Evolutionary conservation across 2,797 vertebrate genomes (phyloP).

Genomic region (Thalassophryne amazonica): DNA sequence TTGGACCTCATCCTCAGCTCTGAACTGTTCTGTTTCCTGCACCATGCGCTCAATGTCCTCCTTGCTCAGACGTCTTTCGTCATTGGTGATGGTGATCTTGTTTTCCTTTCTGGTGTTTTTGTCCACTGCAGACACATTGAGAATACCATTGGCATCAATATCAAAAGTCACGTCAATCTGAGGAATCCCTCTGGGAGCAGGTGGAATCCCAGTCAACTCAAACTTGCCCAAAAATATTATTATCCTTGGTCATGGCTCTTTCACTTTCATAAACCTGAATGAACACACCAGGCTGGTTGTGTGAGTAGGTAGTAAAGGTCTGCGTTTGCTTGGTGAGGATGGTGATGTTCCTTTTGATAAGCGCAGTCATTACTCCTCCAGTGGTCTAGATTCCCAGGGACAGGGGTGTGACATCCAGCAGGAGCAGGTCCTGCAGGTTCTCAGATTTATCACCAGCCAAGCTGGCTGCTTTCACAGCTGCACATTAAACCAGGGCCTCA

Average conservation of each 20-base stretch:
- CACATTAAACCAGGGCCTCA: slow-evolving; percentile 83
- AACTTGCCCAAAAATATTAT: slow-evolving; percentile 34
- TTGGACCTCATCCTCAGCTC: slow-evolving; percentile 34
- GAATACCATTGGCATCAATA: not conserved
- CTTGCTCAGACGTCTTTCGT: slow-evolving; percentile 50
- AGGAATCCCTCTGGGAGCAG: slow-evolving; percentile 17
- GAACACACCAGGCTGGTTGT: slow-evolving; percentile 83
- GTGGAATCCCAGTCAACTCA: slow-evolving; percentile 20
- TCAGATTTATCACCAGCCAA: slow-evolving; percentile 84
- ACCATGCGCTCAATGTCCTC: slow-evolving; percentile 52
- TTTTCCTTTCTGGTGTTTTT: slow-evolving; percentile 39
- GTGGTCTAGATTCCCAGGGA: slow-evolving; percentile 85
- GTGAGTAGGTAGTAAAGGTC: slow-evolving; percentile 84
- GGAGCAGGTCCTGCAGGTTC: slow-evolving; percentile 83
- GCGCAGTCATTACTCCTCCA: slow-evolving; percentile 84
- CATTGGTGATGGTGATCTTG: slow-evolving; percentile 53
- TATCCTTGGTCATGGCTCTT: slow-evolving; percentile 33
- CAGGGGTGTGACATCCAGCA: slow-evolving; percentile 81
- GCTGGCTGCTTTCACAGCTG: slow-evolving; percentile 85
- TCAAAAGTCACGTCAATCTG: slow-evolving; percentile 31
- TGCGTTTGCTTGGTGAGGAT: slow-evolving; percentile 85
- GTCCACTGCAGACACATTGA: slow-evolving; percentile 43
- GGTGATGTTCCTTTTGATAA: slow-evolving; percentile 85
- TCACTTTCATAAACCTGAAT: slow-evolving; percentile 44
- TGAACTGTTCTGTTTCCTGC: slow-evolving; percentile 31